phyloP scores from a whole-genome alignment of 2,797 vertebrate species.

The Poecilia velifera region DNA sequence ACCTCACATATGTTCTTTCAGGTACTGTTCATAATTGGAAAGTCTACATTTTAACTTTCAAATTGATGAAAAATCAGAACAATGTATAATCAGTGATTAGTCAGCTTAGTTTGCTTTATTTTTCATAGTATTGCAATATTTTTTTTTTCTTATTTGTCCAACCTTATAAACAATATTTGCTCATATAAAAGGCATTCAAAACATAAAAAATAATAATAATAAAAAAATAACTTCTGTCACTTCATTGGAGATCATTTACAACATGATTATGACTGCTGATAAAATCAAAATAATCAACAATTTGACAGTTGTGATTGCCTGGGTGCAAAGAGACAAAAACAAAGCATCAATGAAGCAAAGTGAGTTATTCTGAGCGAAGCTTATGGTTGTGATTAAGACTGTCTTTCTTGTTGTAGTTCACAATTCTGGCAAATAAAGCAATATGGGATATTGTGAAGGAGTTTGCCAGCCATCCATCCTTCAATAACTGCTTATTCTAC shows the following conservation, averaged over 20 bases:
- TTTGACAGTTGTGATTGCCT: background rate
- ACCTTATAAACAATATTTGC: background rate
- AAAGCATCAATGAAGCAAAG: background rate
- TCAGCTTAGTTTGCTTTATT: background rate
- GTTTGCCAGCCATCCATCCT: background rate
- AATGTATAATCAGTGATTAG: background rate
- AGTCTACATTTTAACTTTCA: background rate
- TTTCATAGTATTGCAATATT: background rate
- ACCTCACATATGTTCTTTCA: too few relatives aligned
- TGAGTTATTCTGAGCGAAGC: background rate
- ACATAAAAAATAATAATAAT: background rate
- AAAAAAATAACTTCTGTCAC: background rate
- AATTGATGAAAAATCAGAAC: background rate
- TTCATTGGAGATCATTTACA: background rate
- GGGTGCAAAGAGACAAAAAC: background rate
- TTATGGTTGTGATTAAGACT: background rate
- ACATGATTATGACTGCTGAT: background rate
- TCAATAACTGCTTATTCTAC: background rate
- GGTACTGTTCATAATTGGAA: background rate
- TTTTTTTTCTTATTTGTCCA: background rate
- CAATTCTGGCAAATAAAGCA: background rate
- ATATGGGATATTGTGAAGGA: background rate
- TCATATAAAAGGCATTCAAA: background rate
- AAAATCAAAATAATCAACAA: background rate
- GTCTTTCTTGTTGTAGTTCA: too few relatives aligned